Evolutionary conservation across 2,797 vertebrate genomes (phyloP).

Genomic region (Hylomyscus alleni): DNA sequence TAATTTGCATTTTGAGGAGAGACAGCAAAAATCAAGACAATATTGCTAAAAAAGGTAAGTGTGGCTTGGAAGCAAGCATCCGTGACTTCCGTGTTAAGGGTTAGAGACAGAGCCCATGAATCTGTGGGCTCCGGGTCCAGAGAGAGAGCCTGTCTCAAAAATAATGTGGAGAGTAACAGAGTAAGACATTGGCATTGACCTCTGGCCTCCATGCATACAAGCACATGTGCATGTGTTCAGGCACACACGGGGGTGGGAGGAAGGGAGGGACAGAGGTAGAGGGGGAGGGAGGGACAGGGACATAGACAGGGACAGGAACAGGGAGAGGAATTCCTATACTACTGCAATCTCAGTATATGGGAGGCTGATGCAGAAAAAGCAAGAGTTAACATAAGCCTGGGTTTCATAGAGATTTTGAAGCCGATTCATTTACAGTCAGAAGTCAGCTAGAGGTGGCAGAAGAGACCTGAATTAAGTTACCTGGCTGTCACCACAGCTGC

Average conservation of each 20-base stretch:
- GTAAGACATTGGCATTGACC: not conserved
- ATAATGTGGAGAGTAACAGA: too few species aligned
- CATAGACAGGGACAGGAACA: not conserved
- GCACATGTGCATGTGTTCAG: too few species aligned
- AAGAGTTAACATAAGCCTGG: not conserved
- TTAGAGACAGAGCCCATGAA: not conserved
- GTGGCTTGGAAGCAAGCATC: not conserved
- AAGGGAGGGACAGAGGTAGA: too few species aligned
- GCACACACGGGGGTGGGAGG: accelerated
- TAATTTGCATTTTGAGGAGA: not conserved
- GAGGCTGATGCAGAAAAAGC: not conserved
- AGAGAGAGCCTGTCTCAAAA: too few species aligned
- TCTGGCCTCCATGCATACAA: not conserved
- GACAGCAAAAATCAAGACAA: not conserved
- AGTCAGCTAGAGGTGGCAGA: not conserved
- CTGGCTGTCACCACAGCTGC: not conserved
- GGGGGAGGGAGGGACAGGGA: too few species aligned
- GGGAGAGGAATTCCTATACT: not conserved
- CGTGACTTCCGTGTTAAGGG: not conserved
- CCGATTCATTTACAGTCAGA: not conserved
- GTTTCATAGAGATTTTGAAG: not conserved
- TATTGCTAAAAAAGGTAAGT: too few species aligned
- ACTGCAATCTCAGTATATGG: not conserved
- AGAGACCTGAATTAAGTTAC: not conserved
- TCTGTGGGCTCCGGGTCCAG: too few species aligned